A percentile compares a stretch with the other conserved stretches of the same genome.
Evolutionary conservation across 2,113 vertebrate species (phyloP).

Genomic region (Neomonachus schauinslandi): DNA sequence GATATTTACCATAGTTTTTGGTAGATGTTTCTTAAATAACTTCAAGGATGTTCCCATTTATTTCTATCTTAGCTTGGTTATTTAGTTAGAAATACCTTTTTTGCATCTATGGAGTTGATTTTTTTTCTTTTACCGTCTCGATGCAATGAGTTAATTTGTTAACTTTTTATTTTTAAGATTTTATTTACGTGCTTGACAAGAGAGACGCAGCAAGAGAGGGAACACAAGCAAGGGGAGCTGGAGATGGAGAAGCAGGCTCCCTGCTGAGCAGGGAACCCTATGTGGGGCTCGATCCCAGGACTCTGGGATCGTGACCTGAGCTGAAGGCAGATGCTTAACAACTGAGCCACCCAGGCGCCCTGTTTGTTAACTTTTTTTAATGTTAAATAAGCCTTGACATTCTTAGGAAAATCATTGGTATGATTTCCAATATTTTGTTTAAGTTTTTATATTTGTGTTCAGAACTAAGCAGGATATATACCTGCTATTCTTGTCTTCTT

Average conservation of each 20-base stretch:
- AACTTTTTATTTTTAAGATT: not conserved
- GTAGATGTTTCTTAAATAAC: not conserved
- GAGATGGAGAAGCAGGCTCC: no score
- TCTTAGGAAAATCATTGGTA: not conserved
- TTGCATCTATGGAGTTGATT: not conserved
- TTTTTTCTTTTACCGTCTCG: not conserved
- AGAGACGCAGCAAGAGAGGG: no score
- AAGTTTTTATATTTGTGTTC: not conserved
- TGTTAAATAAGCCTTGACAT: not conserved
- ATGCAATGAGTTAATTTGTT: not conserved
- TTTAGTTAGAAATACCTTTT: not conserved
- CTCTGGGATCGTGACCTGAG: no score
- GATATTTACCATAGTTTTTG: not conserved
- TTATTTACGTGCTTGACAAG: no score
- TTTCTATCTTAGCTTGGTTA: not conserved
- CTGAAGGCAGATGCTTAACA: no score
- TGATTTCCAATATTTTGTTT: conserved; percentile 10
- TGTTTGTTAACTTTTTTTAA: not conserved
- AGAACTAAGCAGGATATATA: not conserved
- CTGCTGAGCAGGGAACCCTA: no score
- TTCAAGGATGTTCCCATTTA: not conserved
- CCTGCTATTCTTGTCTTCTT: not conserved
- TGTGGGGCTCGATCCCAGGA: no score
- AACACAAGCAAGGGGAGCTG: no score
- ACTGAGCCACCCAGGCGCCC: no score